Evolutionary conservation across 2,113 vertebrate species (phyloP).

Genomic region (Myrmecophaga tridactyla): DNA sequence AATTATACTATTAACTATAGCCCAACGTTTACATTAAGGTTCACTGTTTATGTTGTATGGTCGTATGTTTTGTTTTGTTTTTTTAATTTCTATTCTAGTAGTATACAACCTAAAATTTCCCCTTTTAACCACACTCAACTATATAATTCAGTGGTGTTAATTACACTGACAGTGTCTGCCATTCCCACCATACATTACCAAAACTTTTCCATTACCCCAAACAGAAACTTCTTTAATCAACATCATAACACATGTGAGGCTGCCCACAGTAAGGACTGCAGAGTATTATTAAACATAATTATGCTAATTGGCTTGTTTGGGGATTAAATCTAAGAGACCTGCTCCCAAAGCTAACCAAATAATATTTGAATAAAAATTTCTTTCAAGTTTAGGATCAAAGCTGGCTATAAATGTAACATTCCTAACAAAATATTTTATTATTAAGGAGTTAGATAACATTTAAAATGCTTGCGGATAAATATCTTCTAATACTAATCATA

Average conservation of each 20-base stretch:
- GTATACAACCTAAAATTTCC: no score
- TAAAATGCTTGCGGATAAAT: not conserved
- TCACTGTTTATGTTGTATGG: no score
- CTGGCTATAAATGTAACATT: not conserved
- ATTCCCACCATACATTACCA: no score
- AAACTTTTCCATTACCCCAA: no score
- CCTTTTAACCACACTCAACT: no score
- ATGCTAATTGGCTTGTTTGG: not conserved
- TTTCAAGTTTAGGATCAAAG: not conserved
- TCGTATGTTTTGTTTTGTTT: no score
- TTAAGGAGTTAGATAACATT: not conserved
- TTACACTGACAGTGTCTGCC: no score
- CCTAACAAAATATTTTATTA: not conserved
- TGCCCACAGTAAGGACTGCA: not conserved
- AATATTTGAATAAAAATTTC: not conserved
- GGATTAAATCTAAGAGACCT: not conserved
- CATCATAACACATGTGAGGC: not conserved
- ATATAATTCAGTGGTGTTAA: no score
- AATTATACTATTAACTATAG: no score
- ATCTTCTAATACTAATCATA: not conserved
- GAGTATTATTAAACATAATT: not conserved
- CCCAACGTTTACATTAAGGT: no score
- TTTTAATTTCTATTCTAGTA: no score
- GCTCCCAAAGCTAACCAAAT: not conserved
- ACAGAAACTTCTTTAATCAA: not conserved